Conservation (phyloP, 2,888 invertebrate species). For the Cheilosia variabilis region DNA sequence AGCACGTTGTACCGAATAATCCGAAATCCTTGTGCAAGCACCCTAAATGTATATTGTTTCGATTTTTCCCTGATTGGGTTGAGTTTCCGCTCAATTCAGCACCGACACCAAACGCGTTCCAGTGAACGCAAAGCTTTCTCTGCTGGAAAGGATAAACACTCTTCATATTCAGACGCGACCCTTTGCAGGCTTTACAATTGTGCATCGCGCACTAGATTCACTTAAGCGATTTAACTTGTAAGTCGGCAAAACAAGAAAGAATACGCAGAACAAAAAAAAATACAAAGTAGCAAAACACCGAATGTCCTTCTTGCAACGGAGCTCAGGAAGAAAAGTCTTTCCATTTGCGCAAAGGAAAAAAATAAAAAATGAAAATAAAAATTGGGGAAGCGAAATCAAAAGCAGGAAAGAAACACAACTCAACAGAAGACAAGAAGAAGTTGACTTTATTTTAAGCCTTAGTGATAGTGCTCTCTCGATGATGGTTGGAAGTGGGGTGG, state of each 20-base stretch:
- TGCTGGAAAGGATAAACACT: conserved; percentile 63
- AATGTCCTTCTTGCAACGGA: conserved; percentile 59
- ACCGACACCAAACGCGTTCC: conserved; percentile 1
- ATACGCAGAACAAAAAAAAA: conserved; percentile 38
- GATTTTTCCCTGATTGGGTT: conserved; percentile 71
- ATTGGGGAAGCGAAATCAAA: conserved; percentile 31
- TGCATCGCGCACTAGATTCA: conserved; percentile 59
- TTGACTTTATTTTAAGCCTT: conserved; percentile 65
- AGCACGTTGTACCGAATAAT: conserved; percentile 28
- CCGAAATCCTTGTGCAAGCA: conserved; percentile 65
- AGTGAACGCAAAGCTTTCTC: conserved; percentile 39
- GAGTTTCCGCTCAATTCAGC: conserved; percentile 67
- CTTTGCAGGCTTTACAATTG: conserved; percentile 23
- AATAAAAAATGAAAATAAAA: neutral
- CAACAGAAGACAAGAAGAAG: conserved; percentile 32
- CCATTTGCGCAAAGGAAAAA: conserved; percentile 45
- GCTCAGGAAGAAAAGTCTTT: conserved; percentile 60
- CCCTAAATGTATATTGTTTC: conserved; percentile 71
- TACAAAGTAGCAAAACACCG: conserved; percentile 35
- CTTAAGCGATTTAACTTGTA: conserved; percentile 72
- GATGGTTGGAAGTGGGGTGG: conserved; percentile 11
- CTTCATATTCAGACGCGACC: conserved; percentile 28
- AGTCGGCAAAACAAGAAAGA: conserved; percentile 34
- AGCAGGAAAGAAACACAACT: conserved; percentile 53
- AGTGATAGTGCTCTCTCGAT: conserved; percentile 46